phyloP scores from a whole-genome alignment of 1,140 invertebrate genomes.

The Brachionus manjavacas region DNA sequence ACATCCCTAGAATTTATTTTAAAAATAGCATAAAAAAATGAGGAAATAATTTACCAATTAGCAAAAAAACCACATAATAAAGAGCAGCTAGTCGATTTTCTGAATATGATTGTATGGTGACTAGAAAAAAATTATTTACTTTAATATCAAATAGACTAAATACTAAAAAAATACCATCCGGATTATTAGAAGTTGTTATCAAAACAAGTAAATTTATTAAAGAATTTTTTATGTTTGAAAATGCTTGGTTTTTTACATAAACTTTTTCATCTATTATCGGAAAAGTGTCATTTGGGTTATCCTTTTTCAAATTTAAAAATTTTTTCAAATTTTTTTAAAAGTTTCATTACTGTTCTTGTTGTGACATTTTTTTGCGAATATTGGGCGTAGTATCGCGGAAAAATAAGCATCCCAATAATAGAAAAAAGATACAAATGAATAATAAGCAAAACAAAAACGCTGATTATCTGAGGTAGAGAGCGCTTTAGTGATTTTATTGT shows the following conservation, averaged over 20 bases:
- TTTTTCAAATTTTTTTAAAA: background rate
- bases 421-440: constrained; percentile 54
- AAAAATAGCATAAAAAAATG: background rate
- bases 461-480: constrained; percentile 53
- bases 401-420: constrained; percentile 54
- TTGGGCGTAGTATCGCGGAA: constrained; percentile 45
- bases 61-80: constrained; percentile 53
- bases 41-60: constrained; percentile 54
- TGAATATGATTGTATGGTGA: constrained; percentile 53
- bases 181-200: constrained; percentile 56
- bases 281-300: background rate
- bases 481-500: constrained; percentile 51
- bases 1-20: background rate
- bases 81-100: constrained; percentile 50
- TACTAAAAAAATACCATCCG: constrained; percentile 48
- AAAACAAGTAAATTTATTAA: constrained; percentile 54
- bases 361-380: background rate
- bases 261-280: background rate
- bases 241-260: constrained; percentile 42
- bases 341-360: background rate
- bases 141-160: background rate
- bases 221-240: constrained; percentile 24
- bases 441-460: constrained; percentile 50
- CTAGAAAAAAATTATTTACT: constrained; percentile 46
- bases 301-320: background rate